Conservation (phyloP, 2,113 vertebrate genomes). For the Microtus oregoni region DNA sequence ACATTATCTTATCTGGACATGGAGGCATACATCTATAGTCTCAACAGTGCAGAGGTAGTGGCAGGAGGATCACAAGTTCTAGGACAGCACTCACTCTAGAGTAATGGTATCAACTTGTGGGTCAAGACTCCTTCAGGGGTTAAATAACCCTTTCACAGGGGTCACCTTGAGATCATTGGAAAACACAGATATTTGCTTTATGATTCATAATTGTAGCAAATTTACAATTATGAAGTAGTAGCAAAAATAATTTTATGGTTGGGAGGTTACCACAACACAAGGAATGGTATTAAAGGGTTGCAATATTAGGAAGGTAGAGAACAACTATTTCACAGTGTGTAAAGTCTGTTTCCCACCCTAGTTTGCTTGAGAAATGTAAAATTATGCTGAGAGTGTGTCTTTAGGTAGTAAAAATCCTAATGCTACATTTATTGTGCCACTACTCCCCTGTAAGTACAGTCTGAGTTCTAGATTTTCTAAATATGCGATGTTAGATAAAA, state of each 20-base stretch:
- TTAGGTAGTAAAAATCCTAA: not conserved
- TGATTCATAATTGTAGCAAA: not conserved
- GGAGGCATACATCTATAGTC: not conserved
- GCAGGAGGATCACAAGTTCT: not conserved
- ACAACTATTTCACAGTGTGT: not conserved
- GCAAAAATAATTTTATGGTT: not conserved
- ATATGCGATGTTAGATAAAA: not conserved
- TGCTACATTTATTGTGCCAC: not conserved
- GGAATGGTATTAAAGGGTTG: not conserved
- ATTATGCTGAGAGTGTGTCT: not conserved
- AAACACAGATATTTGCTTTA: not conserved
- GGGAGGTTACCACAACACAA: not conserved
- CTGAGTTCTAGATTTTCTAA: not conserved
- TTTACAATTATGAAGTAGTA: not conserved
- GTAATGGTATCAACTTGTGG: not conserved
- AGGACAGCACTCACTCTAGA: not conserved
- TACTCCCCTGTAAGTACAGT: not conserved
- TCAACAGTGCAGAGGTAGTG: fast-evolving
- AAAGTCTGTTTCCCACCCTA: not conserved
- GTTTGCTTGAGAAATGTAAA: not conserved
- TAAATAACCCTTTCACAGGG: not conserved
- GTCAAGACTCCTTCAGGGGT: not conserved
- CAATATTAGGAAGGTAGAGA: not conserved
- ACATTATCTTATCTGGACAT: not conserved
- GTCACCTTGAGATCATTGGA: not conserved